These are phyloP conservation scores for Bactericera cockerelli DNA, from an alignment of 1,140 invertebrate genomes.

Conservation along the genomic window DNA sequence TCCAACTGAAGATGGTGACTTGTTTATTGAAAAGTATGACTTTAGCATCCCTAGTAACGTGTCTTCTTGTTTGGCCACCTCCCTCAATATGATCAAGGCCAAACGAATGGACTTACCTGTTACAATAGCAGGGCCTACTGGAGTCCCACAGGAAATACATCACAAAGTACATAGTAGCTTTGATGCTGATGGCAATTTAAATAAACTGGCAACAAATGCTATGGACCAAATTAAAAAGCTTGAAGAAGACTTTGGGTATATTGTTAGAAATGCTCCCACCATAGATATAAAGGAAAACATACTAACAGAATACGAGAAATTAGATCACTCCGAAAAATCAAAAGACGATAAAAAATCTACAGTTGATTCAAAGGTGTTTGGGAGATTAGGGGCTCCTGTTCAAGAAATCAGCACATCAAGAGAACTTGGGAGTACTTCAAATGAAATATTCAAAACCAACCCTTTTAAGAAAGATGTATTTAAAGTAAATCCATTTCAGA, in stretches of 20 bases:
- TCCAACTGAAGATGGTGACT: conserved; percentile 10
- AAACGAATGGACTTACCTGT: conserved; percentile 19
- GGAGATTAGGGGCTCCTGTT: too few species aligned
- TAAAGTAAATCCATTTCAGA: too few species aligned
- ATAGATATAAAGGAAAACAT: background rate
- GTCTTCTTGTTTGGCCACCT: conserved; percentile 11
- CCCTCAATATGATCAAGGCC: conserved; percentile 18
- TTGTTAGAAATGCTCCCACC: background rate
- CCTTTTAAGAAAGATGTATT: too few species aligned
- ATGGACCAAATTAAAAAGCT: conserved; percentile 32
- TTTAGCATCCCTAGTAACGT: conserved; percentile 15
- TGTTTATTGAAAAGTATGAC: conserved; percentile 15
- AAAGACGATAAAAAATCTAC: too few species aligned
- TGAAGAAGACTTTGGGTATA: conserved; percentile 12
- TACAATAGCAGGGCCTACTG: conserved; percentile 16
- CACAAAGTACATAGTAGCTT: conserved; percentile 37
- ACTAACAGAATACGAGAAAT: background rate
- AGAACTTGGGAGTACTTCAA: too few species aligned
- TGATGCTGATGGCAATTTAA: conserved; percentile 39
- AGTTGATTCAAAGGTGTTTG: too few species aligned
- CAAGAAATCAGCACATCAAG: too few species aligned
- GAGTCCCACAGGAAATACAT: conserved; percentile 14
- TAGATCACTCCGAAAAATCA: too few species aligned
- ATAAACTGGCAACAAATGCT: conserved; percentile 35
- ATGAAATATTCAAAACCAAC: too few species aligned